phyloP scores from a whole-genome alignment of 23 tunicate genomes.

The Phallusia fumigata region DNA sequence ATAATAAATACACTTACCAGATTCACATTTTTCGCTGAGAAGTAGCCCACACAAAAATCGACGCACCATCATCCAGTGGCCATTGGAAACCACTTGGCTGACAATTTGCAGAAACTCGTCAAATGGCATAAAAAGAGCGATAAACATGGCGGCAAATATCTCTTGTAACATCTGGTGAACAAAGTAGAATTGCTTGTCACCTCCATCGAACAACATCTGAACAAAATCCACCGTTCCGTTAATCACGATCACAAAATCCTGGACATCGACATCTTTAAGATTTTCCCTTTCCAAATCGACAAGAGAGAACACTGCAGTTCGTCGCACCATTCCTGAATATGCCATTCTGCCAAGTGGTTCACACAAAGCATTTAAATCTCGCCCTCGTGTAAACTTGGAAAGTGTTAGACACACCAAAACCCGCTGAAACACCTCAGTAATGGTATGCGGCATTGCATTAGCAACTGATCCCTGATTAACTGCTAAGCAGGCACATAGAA shows the following conservation, averaged over 20 bases:
- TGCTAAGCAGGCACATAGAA: not conserved
- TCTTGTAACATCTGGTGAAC: conserved; percentile 29
- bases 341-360: conserved; percentile 14
- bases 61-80: conserved; percentile 33
- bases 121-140: not conserved
- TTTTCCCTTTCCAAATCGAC: conserved; percentile 12
- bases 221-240: not conserved
- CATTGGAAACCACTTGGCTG: not conserved
- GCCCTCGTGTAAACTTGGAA: too few relatives aligned
- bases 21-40: not conserved
- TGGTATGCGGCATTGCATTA: not conserved
- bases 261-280: conserved; percentile 19
- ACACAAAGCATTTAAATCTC: too few relatives aligned
- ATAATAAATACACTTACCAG: too few relatives aligned
- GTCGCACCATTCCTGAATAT: not conserved
- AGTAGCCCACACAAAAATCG: conserved; percentile 25
- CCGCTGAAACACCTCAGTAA: not conserved
- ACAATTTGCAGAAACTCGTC: not conserved
- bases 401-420: not conserved
- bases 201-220: not conserved
- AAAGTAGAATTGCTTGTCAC: conserved; percentile 16
- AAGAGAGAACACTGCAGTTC: conserved; percentile 3
- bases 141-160: conserved; percentile 15
- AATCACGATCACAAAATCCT: conserved; percentile 26
- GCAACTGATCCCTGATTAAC: not conserved